Evolutionary conservation across 2,113 vertebrate species (phyloP).

Genomic region (Tretioscincus oriximinensis): DNA sequence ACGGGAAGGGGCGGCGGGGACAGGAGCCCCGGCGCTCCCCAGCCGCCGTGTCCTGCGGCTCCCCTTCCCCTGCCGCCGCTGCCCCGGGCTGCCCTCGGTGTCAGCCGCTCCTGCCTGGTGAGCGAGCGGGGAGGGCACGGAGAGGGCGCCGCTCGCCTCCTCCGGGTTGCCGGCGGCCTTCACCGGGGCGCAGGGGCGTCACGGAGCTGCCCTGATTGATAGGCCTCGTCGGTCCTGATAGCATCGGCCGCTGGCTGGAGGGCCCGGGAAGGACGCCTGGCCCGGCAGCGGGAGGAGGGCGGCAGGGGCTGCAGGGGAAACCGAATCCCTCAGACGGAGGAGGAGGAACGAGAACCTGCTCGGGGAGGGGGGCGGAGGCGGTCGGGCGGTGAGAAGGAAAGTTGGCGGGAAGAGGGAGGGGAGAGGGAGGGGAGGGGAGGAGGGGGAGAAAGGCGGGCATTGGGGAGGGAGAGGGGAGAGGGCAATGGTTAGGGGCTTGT

Average conservation of each 20-base stretch:
- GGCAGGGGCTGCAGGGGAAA: not conserved
- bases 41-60: not conserved
- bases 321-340: not conserved
- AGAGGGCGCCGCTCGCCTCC: not conserved
- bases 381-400: too few species aligned
- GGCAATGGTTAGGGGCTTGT: too few species aligned
- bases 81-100: too few species aligned
- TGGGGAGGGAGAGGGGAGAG: too few species aligned
- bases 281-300: slow-evolving; percentile 28
- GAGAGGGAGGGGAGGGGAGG: not conserved
- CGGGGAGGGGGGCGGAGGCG: too few species aligned
- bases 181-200: not conserved
- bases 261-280: not conserved
- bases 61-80: too few species aligned
- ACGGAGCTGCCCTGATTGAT: not conserved
- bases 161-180: not conserved
- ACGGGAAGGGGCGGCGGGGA: not conserved
- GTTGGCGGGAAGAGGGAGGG: not conserved
- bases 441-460: not conserved
- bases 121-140: too few species aligned
- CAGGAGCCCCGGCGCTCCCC: not conserved
- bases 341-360: too few species aligned
- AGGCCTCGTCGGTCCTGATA: accelerated
- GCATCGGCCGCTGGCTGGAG: not conserved
- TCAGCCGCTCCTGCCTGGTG: not conserved